A percentile compares a stretch with the other conserved stretches of the same genome.
Evolutionary conservation across 2,113 vertebrate species (phyloP).

Genomic region (Corythoichthys haematopterus): DNA sequence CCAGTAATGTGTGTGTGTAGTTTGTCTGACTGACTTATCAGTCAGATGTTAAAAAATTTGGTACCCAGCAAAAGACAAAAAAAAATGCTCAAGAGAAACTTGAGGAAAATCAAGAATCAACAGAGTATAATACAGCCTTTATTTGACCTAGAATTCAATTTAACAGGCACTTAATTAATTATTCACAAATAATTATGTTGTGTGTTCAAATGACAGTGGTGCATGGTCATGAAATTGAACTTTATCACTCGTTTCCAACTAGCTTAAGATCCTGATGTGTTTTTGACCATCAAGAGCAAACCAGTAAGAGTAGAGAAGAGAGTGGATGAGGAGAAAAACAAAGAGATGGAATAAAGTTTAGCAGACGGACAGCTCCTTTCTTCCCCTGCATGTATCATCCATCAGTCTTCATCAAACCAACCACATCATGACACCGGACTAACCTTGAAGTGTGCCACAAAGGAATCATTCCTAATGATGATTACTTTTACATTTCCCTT

Average conservation of each 20-base stretch:
- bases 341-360: slow-evolving; percentile 16
- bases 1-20: slow-evolving; percentile 12
- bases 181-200: too few species aligned
- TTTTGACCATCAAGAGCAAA: slow-evolving; percentile 17
- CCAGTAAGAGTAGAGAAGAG: slow-evolving; percentile 21
- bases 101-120: neutral
- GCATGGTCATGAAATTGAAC: too few species aligned
- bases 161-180: too few species aligned
- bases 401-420: slow-evolving; percentile 54
- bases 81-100: slow-evolving; percentile 10
- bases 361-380: slow-evolving; percentile 36
- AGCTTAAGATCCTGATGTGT: neutral
- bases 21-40: slow-evolving; percentile 13
- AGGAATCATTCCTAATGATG: slow-evolving; percentile 63
- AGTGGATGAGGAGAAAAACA: slow-evolving; percentile 26
- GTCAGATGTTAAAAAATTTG: slow-evolving; percentile 12
- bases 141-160: too few species aligned
- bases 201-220: too few species aligned
- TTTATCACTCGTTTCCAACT: neutral
- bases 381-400: slow-evolving; percentile 51
- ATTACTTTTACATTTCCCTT: slow-evolving; percentile 67
- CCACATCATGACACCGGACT: slow-evolving; percentile 46
- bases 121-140: too few species aligned
- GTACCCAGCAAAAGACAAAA: slow-evolving; percentile 10
- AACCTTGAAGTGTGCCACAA: slow-evolving; percentile 47